Evolutionary conservation across 2,113 vertebrate genomes (phyloP).

Genomic region (Phaetusa simplex): DNA sequence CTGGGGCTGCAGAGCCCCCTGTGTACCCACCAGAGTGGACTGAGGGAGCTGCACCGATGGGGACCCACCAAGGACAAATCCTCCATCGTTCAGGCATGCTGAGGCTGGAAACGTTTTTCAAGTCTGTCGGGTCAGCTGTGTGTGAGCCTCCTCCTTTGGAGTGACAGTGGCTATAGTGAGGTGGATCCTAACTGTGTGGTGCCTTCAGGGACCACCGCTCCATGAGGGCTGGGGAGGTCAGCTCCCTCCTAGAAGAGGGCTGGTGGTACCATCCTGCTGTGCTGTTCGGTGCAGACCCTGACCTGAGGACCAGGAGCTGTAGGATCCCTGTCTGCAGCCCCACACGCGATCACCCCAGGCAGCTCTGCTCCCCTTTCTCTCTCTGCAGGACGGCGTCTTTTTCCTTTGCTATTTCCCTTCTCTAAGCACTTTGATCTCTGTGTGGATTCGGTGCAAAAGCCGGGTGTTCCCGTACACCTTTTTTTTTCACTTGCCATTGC

Average conservation of each 20-base stretch:
- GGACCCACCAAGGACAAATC: neutral
- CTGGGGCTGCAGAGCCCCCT: neutral
- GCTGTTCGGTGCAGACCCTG: rapidly evolving
- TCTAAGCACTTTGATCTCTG: neutral
- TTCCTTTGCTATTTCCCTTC: neutral
- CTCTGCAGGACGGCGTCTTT: neutral
- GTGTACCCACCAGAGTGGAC: rapidly evolving
- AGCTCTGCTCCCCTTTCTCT: neutral
- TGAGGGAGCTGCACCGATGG: neutral
- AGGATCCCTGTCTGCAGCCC: neutral
- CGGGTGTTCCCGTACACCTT: neutral
- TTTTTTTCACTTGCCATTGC: neutral
- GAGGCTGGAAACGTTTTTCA: neutral
- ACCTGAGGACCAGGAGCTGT: neutral
- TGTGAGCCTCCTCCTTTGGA: neutral
- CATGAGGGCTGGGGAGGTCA: rapidly evolving
- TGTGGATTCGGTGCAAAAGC: neutral
- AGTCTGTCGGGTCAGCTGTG: neutral
- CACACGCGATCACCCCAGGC: neutral
- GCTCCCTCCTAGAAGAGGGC: neutral
- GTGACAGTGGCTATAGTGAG: neutral
- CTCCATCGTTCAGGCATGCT: rapidly evolving
- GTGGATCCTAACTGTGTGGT: neutral
- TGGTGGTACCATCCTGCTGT: neutral
- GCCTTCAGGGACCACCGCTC: neutral